Base-by-base conservation (phyloP, 1,140 invertebrate species). In the Ips nitidus region DNA sequence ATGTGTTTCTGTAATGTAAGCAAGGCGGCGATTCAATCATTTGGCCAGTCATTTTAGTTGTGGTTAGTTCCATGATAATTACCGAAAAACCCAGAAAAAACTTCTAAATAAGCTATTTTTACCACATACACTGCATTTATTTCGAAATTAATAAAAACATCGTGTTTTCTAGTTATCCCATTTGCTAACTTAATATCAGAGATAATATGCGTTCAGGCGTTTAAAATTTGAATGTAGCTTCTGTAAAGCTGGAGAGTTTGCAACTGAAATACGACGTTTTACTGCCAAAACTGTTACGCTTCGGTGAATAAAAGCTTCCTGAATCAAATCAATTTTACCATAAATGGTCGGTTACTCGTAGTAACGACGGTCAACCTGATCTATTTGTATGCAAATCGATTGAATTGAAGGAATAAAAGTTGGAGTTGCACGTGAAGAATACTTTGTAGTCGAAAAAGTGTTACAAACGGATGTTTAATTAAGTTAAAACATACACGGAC, bases 1-100 rank as follows among this genome's bases (percentile, higher is more conserved):
- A 59, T 41, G 2, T 8, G 57, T 8, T 42, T 59, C 42, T 59
- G 57, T 41, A 41, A 59, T 59, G 57, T 59, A 59, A 42, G 8
- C n/a, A 7, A 50, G 45, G 45, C 8, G 8, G 8, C 52, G 52
- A 55, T 55, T 55, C 8, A 55, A 55, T 7, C 37, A 55, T 55
- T 55, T 55, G 52, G 45, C 45, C 45, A 22, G 45, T 50, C 22
- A 22, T 22, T 22, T 22, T 22, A 22, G 22, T 22, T 22, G 22
- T 22, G 22, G 22, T 22, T 22, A 22, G 22, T 22, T 22, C 22
- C 22, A 22, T 22, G 22, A 22, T 22, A 22, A 22, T 22, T 22
- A 22, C 22, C 22, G 22, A 22, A 22, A 22, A 22, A 22, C 22
- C 22, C 22, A 22, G 22, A 22, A 22, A 22, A 22, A 22, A 22